These are phyloP conservation scores for Drosophila maculinotata DNA, from an alignment of 2,888 invertebrate species.

Conservation along the genomic window DNA sequence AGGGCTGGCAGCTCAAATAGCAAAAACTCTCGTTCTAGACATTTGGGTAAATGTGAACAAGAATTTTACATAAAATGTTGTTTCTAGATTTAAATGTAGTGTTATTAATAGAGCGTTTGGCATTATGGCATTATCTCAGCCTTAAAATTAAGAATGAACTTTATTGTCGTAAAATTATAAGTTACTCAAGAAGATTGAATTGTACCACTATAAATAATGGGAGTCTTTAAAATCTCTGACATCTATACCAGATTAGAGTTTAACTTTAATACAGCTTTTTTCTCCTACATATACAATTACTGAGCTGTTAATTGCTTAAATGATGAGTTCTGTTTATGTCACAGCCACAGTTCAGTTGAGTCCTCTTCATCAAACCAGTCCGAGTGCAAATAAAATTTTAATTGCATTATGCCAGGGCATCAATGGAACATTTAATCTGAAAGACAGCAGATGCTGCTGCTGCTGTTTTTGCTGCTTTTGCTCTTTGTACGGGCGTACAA, in stretches of 20 bases:
- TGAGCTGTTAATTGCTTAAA: conserved; percentile 6
- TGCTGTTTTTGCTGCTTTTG: conserved; percentile 1
- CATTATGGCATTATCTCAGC: too few relatives aligned
- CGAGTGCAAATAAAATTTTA: conserved; percentile 49
- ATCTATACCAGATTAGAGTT: conserved; percentile 1
- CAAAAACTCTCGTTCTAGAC: too few relatives aligned
- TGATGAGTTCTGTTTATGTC: conserved; percentile 2
- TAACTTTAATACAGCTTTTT: conserved; percentile 12
- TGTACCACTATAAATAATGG: background rate
- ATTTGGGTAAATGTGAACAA: too few relatives aligned
- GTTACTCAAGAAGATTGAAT: background rate
- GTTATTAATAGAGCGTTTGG: too few relatives aligned
- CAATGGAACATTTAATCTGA: conserved; percentile 22
- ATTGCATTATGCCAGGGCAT: conserved; percentile 50
- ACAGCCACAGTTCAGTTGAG: conserved; percentile 2
- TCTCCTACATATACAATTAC: conserved; percentile 1
- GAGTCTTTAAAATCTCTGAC: background rate
- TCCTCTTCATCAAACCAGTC: conserved; percentile 15
- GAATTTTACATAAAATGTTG: background rate
- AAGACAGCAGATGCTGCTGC: conserved; percentile 37
- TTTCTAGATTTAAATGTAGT: background rate
- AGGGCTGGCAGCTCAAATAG: too few relatives aligned
- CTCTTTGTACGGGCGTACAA: conserved; percentile 28
- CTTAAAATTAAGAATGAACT: too few relatives aligned
- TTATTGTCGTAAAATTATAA: background rate